Conservation (phyloP, 2,888 invertebrate species). For the Eupithecia tripunctaria region DNA sequence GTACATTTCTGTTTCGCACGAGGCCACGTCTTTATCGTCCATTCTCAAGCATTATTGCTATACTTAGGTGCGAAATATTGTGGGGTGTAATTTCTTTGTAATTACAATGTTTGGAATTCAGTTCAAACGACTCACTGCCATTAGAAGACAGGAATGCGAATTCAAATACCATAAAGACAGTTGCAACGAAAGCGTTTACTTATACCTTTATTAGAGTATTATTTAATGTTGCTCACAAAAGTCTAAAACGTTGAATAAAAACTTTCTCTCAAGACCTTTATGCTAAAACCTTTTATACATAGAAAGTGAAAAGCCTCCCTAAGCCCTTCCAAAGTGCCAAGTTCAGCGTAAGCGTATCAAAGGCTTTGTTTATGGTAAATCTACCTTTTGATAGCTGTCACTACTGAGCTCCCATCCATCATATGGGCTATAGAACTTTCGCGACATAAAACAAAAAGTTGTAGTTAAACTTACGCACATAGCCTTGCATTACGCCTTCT, state of each 20-base stretch:
- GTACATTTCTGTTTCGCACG: conserved; percentile 44
- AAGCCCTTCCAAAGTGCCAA: neutral
- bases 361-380: conserved; percentile 24
- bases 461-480: neutral
- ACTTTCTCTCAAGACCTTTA: neutral
- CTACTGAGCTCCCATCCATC: conserved; percentile 5
- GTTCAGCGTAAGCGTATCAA: conserved; percentile 18
- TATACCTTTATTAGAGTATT: neutral
- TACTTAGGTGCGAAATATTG: conserved; percentile 17
- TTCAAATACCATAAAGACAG: neutral
- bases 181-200: neutral
- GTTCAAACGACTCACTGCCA: conserved; percentile 8
- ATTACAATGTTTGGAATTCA: conserved; percentile 28
- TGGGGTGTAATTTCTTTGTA: conserved; percentile 40
- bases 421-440: neutral
- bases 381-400: conserved; percentile 18
- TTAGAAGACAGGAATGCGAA: neutral
- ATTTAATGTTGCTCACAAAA: neutral
- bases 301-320: neutral
- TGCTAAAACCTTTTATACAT: conserved; percentile 2
- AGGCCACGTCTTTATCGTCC: conserved; percentile 36
- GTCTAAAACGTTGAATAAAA: neutral
- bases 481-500: conserved; percentile 37
- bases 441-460: neutral
- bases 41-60: conserved; percentile 24